Evolutionary conservation across 2,888 invertebrate species (phyloP).

Genomic region (Torymus texanus): DNA sequence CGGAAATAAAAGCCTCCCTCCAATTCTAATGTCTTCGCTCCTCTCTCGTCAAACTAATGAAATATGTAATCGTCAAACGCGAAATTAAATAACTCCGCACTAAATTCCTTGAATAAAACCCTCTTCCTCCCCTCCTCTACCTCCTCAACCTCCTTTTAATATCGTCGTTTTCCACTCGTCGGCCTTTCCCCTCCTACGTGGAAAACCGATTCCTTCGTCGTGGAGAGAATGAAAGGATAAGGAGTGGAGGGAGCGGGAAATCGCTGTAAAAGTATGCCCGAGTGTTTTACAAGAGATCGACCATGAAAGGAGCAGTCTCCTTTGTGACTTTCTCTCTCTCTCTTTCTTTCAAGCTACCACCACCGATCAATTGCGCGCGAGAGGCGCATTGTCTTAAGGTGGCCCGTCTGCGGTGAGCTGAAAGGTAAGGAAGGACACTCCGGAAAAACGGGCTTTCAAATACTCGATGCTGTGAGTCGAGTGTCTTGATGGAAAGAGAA

Average conservation of each 20-base stretch:
- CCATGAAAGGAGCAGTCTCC: conserved; percentile 9
- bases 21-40: too few species aligned
- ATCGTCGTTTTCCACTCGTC: conserved; percentile 20
- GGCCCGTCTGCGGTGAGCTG: neutral
- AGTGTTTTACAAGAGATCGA: conserved; percentile 49
- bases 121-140: neutral
- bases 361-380: conserved; percentile 17
- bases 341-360: neutral
- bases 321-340: neutral
- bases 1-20: too few species aligned
- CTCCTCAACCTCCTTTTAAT: conserved; percentile 3
- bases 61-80: too few species aligned
- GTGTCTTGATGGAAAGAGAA: conserved; percentile 1
- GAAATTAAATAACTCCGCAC: neutral
- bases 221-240: neutral
- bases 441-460: conserved; percentile 12
- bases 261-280: conserved; percentile 37
- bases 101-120: neutral
- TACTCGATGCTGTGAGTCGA: neutral
- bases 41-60: too few species aligned
- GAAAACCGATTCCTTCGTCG: neutral
- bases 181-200: neutral
- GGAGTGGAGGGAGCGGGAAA: neutral
- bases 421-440: neutral
- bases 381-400: conserved; percentile 21